Percentiles rank a stretch among this genome's conserved stretches.
These are phyloP conservation scores for Betta splendens DNA, from an alignment of 2,797 vertebrate genomes.

Conservation along the genomic window DNA sequence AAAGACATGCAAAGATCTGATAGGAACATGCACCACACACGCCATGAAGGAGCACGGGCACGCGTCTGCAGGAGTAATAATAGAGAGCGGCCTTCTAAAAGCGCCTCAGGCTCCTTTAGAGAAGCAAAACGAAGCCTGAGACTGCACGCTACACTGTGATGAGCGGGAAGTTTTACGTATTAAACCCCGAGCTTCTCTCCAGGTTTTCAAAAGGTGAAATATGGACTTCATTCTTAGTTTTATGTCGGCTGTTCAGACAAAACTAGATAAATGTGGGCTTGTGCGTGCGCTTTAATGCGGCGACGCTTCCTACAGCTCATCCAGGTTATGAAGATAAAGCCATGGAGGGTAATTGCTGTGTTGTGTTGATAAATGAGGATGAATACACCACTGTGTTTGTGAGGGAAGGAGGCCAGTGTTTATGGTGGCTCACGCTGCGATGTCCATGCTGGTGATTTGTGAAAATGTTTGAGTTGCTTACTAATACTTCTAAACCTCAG, in stretches of 20 bases:
- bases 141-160: conserved; percentile 56
- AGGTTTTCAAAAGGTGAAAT: conserved; percentile 27
- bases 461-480: conserved; percentile 14
- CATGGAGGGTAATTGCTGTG: conserved; percentile 48
- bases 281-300: conserved; percentile 14
- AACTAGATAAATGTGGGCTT: conserved; percentile 44
- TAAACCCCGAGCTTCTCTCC: conserved; percentile 34
- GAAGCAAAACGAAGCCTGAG: too few species aligned
- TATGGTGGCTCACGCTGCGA: conserved; percentile 42
- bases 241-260: conserved; percentile 9
- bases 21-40: conserved; percentile 10
- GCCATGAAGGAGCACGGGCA: conserved; percentile 6
- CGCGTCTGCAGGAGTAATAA: too few species aligned
- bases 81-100: too few species aligned
- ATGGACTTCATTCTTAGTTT: conserved; percentile 14
- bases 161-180: conserved; percentile 51
- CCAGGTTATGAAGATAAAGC: conserved; percentile 40
- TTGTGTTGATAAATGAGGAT: conserved; percentile 55
- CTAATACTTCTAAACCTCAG: background rate
- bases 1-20: too few species aligned
- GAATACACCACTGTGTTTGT: conserved; percentile 32
- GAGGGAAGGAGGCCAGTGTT: conserved; percentile 41
- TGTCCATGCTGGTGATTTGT: conserved; percentile 22
- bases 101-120: too few species aligned
- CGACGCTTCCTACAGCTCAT: conserved; percentile 19